Conservation (phyloP, 2,888 invertebrate genomes). For the Rhamphomyia laevipes region DNA sequence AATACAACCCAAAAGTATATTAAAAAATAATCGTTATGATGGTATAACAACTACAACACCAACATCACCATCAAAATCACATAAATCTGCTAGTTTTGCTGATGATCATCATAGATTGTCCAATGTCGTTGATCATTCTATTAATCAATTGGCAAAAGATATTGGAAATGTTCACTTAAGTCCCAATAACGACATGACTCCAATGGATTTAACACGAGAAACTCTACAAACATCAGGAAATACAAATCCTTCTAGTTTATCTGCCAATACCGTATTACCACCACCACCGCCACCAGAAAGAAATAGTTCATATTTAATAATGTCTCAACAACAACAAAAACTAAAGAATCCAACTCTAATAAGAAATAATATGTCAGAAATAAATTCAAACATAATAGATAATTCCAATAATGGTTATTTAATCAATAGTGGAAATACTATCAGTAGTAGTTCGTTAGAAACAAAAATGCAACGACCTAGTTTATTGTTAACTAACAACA, state of each 20-base stretch:
- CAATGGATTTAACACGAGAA: conserved; percentile 17
- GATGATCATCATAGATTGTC: conserved; percentile 31
- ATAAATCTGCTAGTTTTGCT: conserved; percentile 35
- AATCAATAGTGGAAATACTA: not conserved
- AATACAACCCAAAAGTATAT: conserved; percentile 35
- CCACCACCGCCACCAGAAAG: conserved; percentile 76
- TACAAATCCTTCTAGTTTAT: not conserved
- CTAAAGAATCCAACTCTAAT: not conserved
- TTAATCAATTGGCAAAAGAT: conserved; percentile 30
- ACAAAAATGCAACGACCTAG: not conserved
- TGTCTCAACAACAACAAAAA: conserved; percentile 51
- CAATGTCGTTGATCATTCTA: conserved; percentile 23
- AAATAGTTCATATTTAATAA: conserved; percentile 76
- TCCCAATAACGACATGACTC: conserved; percentile 1
- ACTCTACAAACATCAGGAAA: conserved; percentile 3
- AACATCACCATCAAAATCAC: conserved; percentile 36
- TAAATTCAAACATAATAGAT: too few relatives aligned
- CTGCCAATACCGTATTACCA: conserved; percentile 17
- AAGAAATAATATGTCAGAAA: too few relatives aligned
- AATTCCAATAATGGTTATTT: not conserved
- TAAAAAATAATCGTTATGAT: conserved; percentile 35
- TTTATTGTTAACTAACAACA: conserved; percentile 8
- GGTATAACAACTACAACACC: conserved; percentile 23
- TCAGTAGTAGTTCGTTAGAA: not conserved
- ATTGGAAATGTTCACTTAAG: conserved; percentile 13